These are phyloP conservation scores for Melopsittacus undulatus DNA, from an alignment of 2,797 vertebrate species.

Conservation along the genomic window DNA sequence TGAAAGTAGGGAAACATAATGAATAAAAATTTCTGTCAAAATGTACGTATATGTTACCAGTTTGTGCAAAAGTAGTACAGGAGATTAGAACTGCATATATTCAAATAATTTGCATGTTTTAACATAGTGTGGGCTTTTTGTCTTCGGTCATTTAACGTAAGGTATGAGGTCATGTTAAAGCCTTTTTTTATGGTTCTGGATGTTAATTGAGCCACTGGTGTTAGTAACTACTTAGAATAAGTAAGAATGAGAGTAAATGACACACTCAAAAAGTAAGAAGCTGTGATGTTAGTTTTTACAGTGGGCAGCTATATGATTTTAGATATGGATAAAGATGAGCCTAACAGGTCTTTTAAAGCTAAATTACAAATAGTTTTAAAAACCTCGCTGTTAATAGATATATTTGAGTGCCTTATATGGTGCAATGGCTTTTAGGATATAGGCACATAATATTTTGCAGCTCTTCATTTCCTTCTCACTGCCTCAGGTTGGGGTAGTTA, in stretches of 20 bases:
- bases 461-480: neutral
- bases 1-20: conserved; percentile 82
- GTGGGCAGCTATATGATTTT: neutral
- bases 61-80: neutral
- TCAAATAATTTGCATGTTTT: neutral
- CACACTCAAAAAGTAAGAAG: neutral
- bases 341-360: neutral
- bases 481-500: neutral
- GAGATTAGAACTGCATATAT: neutral
- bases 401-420: neutral
- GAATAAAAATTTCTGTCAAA: conserved; percentile 72
- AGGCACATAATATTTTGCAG: neutral
- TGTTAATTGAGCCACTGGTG: neutral
- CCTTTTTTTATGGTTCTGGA: neutral
- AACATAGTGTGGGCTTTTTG: neutral
- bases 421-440: neutral
- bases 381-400: neutral
- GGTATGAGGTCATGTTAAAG: neutral
- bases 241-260: neutral
- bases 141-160: neutral
- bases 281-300: neutral
- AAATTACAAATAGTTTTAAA: neutral
- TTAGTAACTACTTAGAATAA: neutral
- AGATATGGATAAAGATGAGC: neutral
- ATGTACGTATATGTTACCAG: neutral